These are phyloP conservation scores for Noctuana brunneofusca DNA, from an alignment of 2,888 invertebrate species.

Conservation along the genomic window DNA sequence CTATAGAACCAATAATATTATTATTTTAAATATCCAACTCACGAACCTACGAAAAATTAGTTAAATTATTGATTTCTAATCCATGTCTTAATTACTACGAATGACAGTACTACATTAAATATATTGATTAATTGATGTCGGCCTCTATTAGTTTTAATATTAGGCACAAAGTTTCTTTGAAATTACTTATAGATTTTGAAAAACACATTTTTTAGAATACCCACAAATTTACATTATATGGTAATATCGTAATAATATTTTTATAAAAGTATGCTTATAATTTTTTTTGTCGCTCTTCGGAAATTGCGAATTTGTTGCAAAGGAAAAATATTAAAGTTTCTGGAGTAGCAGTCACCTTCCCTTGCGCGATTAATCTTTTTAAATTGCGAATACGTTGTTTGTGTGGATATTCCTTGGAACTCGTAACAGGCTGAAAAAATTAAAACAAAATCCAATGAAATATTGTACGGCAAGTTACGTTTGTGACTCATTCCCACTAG, in stretches of 20 bases:
- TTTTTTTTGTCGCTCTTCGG: constrained; percentile 66
- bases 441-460: neutral
- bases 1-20: neutral
- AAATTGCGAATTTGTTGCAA: constrained; percentile 78
- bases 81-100: too few species aligned
- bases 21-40: too few species aligned
- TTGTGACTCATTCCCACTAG: too few species aligned
- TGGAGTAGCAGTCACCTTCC: constrained; percentile 74
- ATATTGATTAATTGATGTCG: too few species aligned
- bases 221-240: too few species aligned
- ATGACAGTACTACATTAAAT: too few species aligned
- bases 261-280: constrained; percentile 40
- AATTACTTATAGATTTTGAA: too few species aligned
- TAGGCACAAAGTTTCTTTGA: too few species aligned
- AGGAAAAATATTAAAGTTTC: constrained; percentile 79
- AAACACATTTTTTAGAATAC: too few species aligned
- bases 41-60: too few species aligned
- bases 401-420: constrained; percentile 81
- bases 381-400: constrained; percentile 84
- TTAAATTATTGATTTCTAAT: too few species aligned
- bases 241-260: neutral
- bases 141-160: too few species aligned
- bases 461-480: neutral
- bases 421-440: constrained; percentile 45
- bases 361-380: constrained; percentile 70